phyloP scores from a whole-genome alignment of 2,113 vertebrate species.

The Blennius ocellaris region DNA sequence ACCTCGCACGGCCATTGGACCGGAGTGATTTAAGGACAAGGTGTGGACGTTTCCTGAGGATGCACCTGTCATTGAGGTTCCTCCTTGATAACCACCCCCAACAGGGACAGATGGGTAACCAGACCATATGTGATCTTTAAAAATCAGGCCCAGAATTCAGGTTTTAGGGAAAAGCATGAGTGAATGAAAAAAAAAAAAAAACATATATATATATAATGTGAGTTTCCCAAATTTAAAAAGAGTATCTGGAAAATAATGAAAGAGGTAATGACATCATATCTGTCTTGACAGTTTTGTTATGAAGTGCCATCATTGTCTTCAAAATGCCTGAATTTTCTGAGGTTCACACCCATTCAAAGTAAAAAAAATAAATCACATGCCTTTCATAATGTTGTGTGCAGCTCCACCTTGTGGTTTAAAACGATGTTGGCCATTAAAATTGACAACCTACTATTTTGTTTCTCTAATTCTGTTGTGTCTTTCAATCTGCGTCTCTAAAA shows the following conservation, averaged over 20 bases:
- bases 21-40: slow-evolving; percentile 21
- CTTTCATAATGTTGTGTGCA: slow-evolving; percentile 30
- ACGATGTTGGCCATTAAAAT: not conserved
- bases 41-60: slow-evolving; percentile 11
- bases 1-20: not conserved
- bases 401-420: slow-evolving; percentile 60
- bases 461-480: not conserved
- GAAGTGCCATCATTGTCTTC: not conserved
- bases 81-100: not conserved
- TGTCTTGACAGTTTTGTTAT: not conserved
- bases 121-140: slow-evolving; percentile 15
- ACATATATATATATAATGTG: no score
- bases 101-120: slow-evolving; percentile 1
- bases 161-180: not conserved
- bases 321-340: not conserved
- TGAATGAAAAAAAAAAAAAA: not conserved
- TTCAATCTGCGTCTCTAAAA: not conserved
- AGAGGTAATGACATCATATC: not conserved
- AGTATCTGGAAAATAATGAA: not conserved
- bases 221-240: no score
- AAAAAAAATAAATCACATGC: not conserved
- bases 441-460: not conserved
- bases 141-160: not conserved
- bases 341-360: not conserved
- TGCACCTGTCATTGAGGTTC: slow-evolving; percentile 9